Conservation (phyloP, 2,797 vertebrate genomes). For the Parotocinclus haroldoi region DNA sequence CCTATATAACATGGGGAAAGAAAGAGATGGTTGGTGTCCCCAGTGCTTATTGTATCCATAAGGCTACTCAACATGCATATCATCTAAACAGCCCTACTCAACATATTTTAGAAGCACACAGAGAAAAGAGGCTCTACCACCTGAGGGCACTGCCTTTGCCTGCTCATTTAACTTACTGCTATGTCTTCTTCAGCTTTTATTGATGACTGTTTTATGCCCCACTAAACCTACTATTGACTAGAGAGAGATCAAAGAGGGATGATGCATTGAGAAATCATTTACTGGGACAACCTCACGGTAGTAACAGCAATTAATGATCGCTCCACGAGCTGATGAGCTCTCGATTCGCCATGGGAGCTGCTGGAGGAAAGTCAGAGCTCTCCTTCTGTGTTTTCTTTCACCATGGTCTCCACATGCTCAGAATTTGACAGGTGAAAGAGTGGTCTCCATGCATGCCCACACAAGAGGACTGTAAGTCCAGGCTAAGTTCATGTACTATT, state of each 20-base stretch:
- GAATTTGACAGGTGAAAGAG: slow-evolving; percentile 13
- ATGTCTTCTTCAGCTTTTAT: slow-evolving; percentile 56
- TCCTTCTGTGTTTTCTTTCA: slow-evolving; percentile 1
- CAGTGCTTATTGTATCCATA: too few species aligned
- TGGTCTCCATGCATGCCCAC: slow-evolving; percentile 14
- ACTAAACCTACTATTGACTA: slow-evolving; percentile 73
- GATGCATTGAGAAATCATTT: slow-evolving; percentile 76
- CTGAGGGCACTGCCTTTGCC: slow-evolving; percentile 40
- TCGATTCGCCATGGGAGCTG: slow-evolving; percentile 40
- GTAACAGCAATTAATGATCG: slow-evolving; percentile 63
- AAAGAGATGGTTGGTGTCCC: too few species aligned
- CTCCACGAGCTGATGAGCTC: slow-evolving; percentile 63
- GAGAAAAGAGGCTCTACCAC: slow-evolving; percentile 27
- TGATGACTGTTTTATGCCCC: slow-evolving; percentile 66
- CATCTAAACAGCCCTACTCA: neutral
- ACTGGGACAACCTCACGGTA: slow-evolving; percentile 64
- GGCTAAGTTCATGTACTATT: slow-evolving; percentile 52
- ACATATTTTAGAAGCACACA: neutral
- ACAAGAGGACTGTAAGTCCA: slow-evolving; percentile 15
- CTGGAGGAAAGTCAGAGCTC: neutral
- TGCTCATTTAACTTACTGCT: slow-evolving; percentile 44
- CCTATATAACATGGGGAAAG: too few species aligned
- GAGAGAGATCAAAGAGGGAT: slow-evolving; percentile 66
- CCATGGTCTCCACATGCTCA: neutral
- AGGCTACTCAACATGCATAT: too few species aligned